A percentile compares a stretch with the other conserved stretches of the same genome.
phyloP scores from a whole-genome alignment of 2,113 vertebrate genomes.

The Delphinus delphis region DNA sequence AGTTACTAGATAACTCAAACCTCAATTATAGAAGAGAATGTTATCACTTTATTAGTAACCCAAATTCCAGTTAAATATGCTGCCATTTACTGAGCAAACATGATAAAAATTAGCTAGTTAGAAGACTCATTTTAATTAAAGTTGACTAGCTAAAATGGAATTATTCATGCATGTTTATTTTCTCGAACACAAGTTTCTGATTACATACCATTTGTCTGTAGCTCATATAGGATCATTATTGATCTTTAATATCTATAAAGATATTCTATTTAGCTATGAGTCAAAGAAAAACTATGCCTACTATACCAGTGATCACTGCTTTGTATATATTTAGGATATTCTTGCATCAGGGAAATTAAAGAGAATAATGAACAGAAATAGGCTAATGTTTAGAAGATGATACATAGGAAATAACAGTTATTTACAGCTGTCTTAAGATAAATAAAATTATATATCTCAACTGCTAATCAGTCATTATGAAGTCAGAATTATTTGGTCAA shows the following conservation, averaged over 20 bases:
- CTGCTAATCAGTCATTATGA: background rate
- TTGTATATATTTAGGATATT: background rate
- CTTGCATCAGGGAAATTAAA: background rate
- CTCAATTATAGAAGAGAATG: background rate
- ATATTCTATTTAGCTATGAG: background rate
- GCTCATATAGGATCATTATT: background rate
- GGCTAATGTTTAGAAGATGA: background rate
- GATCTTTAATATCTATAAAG: background rate
- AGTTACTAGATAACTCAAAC: background rate
- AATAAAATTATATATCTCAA: background rate
- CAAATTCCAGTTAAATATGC: background rate
- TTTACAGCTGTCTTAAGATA: background rate
- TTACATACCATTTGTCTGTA: background rate
- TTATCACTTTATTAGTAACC: constrained; percentile 3
- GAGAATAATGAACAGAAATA: background rate
- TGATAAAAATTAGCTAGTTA: background rate
- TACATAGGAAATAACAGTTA: background rate
- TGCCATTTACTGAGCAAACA: constrained; percentile 10
- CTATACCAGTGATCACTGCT: background rate
- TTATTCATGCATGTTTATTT: background rate
- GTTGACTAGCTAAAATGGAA: background rate
- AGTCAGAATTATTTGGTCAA: background rate
- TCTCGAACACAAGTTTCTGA: background rate
- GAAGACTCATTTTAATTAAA: constrained; percentile 37
- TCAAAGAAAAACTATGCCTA: background rate